These are phyloP conservation scores for Hoplias malabaricus DNA, from an alignment of 2,113 vertebrate genomes.

Conservation along the genomic window DNA sequence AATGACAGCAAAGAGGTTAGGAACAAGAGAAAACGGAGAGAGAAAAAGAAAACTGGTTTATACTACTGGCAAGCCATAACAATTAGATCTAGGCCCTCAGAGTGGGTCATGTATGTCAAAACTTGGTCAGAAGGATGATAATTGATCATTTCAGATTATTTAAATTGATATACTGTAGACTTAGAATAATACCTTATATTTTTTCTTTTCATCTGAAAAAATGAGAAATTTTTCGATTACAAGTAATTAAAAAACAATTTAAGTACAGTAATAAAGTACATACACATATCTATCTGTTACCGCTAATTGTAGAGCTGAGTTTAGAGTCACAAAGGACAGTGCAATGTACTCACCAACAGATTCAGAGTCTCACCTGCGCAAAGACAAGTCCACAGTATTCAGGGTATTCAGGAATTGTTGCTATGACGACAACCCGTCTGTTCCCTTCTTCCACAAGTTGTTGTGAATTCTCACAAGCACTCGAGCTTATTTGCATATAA, in stretches of 20 bases:
- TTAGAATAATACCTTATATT: too few relatives aligned
- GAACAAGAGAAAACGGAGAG: too few relatives aligned
- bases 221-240: too few relatives aligned
- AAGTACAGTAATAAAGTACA: too few relatives aligned
- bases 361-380: neutral
- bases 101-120: neutral
- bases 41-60: neutral
- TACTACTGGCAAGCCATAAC: too few relatives aligned
- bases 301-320: neutral
- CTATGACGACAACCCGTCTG: neutral
- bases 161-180: too few relatives aligned
- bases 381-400: neutral
- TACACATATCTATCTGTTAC: too few relatives aligned
- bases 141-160: too few relatives aligned
- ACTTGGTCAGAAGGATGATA: too few relatives aligned
- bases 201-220: too few relatives aligned
- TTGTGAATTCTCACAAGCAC: neutral
- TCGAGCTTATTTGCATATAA: conserved; percentile 15
- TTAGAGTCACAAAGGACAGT: neutral
- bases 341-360: neutral
- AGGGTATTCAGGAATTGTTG: neutral
- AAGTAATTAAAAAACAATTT: too few relatives aligned
- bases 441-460: neutral
- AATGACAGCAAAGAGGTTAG: neutral
- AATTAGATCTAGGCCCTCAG: too few relatives aligned